These are phyloP conservation scores for Cassiopea xamachana DNA, from an alignment of 30 jellyfish, hydroid and myxozoan species.

Conservation along the genomic window DNA sequence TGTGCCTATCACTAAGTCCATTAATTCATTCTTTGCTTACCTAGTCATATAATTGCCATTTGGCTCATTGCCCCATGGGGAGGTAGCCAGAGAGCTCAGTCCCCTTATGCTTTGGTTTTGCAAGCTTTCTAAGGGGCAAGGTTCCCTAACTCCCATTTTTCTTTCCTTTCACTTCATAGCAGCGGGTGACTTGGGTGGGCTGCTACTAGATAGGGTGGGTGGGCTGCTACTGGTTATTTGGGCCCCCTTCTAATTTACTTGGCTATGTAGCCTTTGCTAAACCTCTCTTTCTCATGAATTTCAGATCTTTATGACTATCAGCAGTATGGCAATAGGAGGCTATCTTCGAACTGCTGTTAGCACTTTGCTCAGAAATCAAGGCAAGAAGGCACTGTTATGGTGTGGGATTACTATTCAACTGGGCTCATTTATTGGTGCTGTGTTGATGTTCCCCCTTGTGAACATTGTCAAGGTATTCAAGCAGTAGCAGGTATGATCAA, in stretches of 20 bases:
- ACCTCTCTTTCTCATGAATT: background rate
- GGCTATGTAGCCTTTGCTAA: background rate
- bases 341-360: constrained; percentile 86
- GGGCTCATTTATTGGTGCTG: constrained; percentile 92
- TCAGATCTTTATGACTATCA: constrained; percentile 69
- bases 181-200: no score
- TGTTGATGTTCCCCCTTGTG: constrained; percentile 78
- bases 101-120: no score
- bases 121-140: no score
- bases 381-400: constrained; percentile 85
- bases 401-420: constrained; percentile 93
- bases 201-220: no score
- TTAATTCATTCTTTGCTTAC: no score
- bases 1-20: no score
- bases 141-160: no score
- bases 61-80: no score
- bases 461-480: constrained; percentile 58
- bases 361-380: constrained; percentile 87
- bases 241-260: background rate
- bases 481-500: constrained; percentile 28
- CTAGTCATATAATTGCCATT: no score
- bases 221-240: background rate
- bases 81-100: no score
- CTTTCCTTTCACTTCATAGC: no score
- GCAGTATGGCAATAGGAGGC: constrained; percentile 81